Conservation (phyloP, 2,888 invertebrate species). For the Calliopum simillimum region DNA sequence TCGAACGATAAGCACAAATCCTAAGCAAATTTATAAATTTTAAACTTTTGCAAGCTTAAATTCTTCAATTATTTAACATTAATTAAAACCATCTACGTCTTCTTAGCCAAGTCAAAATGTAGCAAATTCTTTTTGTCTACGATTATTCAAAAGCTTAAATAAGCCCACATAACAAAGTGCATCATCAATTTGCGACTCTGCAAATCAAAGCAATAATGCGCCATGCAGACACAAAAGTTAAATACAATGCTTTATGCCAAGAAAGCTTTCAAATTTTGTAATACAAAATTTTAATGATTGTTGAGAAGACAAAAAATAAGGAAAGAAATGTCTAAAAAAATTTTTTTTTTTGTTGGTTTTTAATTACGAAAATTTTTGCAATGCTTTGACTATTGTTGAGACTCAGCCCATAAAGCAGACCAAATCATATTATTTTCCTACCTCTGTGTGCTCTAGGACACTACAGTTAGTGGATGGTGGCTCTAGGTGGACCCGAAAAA, state of each 20-base stretch:
- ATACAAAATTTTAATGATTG: slow-evolving; percentile 8
- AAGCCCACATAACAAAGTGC: slow-evolving; percentile 11
- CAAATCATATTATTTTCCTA: not conserved
- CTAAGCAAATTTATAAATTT: no score
- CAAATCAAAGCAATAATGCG: not conserved
- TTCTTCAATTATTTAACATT: slow-evolving; percentile 10
- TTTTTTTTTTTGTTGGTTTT: slow-evolving; percentile 37
- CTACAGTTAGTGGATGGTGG: not conserved
- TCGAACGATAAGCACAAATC: no score
- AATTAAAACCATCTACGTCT: no score
- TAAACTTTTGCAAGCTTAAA: not conserved
- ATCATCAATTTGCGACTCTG: slow-evolving; percentile 18
- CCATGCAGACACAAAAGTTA: not conserved
- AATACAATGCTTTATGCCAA: slow-evolving; percentile 24
- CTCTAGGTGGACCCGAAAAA: not conserved
- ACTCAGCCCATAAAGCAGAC: not conserved
- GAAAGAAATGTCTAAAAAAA: slow-evolving; percentile 24
- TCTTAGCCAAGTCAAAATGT: no score
- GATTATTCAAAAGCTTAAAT: slow-evolving; percentile 37
- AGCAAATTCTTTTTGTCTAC: slow-evolving; percentile 12
- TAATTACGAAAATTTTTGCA: slow-evolving; percentile 37
- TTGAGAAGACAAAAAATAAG: slow-evolving; percentile 8
- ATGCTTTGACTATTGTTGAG: not conserved
- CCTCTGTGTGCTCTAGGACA: not conserved
- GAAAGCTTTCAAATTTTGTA: slow-evolving; percentile 21